A percentile compares a stretch with the other conserved stretches of the same genome.
phyloP scores from a whole-genome alignment of 1,140 invertebrate genomes.

The Octopus bimaculoides region DNA sequence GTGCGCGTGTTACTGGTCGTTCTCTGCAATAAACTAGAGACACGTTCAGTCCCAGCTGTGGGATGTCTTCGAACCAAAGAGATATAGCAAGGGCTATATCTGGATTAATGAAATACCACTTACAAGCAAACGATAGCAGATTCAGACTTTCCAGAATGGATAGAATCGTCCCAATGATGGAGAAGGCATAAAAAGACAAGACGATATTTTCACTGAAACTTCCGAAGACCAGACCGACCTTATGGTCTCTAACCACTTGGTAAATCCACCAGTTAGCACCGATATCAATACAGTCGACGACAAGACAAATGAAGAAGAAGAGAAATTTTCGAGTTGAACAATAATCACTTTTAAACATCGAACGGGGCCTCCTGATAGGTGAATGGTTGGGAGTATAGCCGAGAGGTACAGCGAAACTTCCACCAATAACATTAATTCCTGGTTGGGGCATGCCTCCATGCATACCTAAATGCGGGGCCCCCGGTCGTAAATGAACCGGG shows the following conservation, averaged over 20 bases:
- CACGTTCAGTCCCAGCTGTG: background rate
- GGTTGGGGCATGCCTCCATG: background rate
- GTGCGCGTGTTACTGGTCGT: background rate
- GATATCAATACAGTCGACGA: background rate
- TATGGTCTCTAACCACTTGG: background rate
- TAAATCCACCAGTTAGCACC: background rate
- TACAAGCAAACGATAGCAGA: background rate
- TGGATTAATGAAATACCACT: slow-evolving; percentile 3
- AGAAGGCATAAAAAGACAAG: background rate
- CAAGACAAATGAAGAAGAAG: background rate
- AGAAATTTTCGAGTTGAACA: background rate
- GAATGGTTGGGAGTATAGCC: background rate
- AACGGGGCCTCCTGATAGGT: background rate
- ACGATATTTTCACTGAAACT: background rate
- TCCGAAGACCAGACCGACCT: background rate
- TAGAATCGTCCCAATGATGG: background rate
- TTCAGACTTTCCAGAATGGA: background rate
- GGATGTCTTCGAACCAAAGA: background rate
- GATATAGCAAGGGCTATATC: background rate
- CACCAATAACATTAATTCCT: background rate
- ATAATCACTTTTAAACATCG: slow-evolving; percentile 6
- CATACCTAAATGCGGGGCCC: background rate
- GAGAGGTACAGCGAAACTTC: background rate
- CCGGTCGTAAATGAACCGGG: background rate
- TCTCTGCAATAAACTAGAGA: background rate